These are phyloP conservation scores for Myotis myotis DNA, from an alignment of 2,797 vertebrate species.

Conservation along the genomic window DNA sequence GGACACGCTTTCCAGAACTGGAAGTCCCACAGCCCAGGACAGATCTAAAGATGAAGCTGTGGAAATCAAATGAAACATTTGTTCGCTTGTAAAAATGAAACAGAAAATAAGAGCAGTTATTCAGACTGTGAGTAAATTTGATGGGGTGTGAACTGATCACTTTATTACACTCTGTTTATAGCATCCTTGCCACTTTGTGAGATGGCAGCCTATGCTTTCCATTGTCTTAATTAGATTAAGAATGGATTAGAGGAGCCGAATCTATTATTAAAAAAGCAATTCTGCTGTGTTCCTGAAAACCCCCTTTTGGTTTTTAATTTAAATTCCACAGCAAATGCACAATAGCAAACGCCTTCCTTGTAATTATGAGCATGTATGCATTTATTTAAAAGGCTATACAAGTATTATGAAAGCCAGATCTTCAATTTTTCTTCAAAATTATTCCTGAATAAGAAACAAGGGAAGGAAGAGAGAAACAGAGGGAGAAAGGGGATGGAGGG, in stretches of 20 bases:
- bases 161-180: slow-evolving; percentile 62
- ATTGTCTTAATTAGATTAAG: slow-evolving; percentile 75
- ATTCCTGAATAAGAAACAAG: slow-evolving; percentile 51
- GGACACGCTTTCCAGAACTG: background rate
- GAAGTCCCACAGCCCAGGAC: background rate
- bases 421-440: slow-evolving; percentile 17
- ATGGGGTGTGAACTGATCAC: slow-evolving; percentile 64
- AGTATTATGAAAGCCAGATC: slow-evolving; percentile 47
- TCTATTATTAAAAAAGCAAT: slow-evolving; percentile 73
- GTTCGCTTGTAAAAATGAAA: slow-evolving; percentile 72
- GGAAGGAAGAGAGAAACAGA: background rate
- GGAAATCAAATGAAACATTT: slow-evolving; percentile 56
- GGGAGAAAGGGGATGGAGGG: background rate
- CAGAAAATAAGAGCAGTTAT: slow-evolving; percentile 64
- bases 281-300: slow-evolving; percentile 61
- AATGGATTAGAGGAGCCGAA: slow-evolving; percentile 66
- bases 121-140: slow-evolving; percentile 64
- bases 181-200: slow-evolving; percentile 57
- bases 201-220: slow-evolving; percentile 62
- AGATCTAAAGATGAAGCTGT: slow-evolving; percentile 27
- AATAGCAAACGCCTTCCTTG: slow-evolving; percentile 42
- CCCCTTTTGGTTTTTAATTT: slow-evolving; percentile 59
- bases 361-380: slow-evolving; percentile 14
- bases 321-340: slow-evolving; percentile 47
- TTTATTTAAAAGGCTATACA: slow-evolving; percentile 37